Evolutionary conservation across 2,888 invertebrate genomes (phyloP).

Genomic region (Stenolophus ochropezus): DNA sequence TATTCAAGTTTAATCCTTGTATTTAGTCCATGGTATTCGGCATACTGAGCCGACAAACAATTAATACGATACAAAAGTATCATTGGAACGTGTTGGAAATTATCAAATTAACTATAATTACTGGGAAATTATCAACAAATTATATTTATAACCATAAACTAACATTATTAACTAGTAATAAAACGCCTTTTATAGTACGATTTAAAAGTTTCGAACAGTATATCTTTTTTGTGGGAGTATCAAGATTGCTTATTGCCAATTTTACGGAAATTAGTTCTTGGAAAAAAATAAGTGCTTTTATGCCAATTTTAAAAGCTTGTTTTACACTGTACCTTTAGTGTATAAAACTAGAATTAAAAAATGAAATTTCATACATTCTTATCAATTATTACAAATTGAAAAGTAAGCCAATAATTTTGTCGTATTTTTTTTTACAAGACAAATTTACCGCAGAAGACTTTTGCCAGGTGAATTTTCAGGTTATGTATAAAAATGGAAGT

Average conservation of each 20-base stretch:
- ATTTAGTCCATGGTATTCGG: neutral
- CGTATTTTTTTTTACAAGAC: no score
- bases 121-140: conserved; percentile 14
- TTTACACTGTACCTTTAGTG: no score
- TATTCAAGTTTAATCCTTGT: neutral
- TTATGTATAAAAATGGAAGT: no score
- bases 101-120: conserved; percentile 11
- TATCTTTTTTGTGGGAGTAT: neutral
- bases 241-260: neutral
- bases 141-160: conserved; percentile 18
- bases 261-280: neutral
- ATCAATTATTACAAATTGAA: no score
- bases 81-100: conserved; percentile 14
- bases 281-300: no score
- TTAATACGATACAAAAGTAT: neutral
- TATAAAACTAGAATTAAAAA: no score
- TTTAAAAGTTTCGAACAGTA: neutral
- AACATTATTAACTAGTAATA: neutral
- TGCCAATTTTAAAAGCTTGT: no score
- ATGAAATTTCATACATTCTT: no score
- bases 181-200: neutral
- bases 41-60: neutral
- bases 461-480: no score
- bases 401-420: no score
- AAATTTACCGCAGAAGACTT: no score